Base-by-base conservation (phyloP, 2,888 invertebrate genomes). In the Melieria crassipennis region DNA sequence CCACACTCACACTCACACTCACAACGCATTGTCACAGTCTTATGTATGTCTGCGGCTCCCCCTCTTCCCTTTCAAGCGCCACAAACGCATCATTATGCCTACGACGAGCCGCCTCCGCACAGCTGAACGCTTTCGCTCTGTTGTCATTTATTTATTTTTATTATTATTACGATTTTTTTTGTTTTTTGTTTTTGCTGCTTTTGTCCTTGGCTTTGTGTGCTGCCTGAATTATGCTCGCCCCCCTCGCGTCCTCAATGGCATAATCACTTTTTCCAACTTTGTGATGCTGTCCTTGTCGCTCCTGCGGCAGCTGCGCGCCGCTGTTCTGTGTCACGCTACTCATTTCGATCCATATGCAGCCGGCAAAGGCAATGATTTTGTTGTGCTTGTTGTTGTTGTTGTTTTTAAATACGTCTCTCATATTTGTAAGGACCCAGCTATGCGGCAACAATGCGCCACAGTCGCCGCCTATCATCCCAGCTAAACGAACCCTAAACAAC, bases 181-280 rank as follows among this genome's bases (percentile, higher is more conserved):
- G 0, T 6, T 52, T 52, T 5, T 9, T 52, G 9, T 9, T 52
- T 6, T 52, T 52, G 52, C 13, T 52, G 52, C 6, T 52, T 52
- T 52, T 52, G 52, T 52, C 52, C 50, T 50, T 50, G 50, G 50
- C 50, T 52, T 52, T 52, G 52, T 52, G 52, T 30, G 30, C 30
- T 30, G 30, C 30, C 2, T 30, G 30, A 30, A 30, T 30, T 30
- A 30, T 30, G 30, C 30, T 30, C 30, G 30, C 30, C 30, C 30
- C 30, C 52, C 13, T 9, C 11, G 13, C 11, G 11, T 50, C 1
- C 11, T 3, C 50, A 50, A 9, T 50, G 11, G 11, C 6, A 4
- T 52, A 13, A 5, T 52, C 52, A n/a, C n/a, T 9, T 52, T n/a
- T 13, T 9, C 13, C 9, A n/a, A 52, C 52, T 52, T 13, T 52